These are phyloP conservation scores for Tupaia tana DNA, from an alignment of 2,113 vertebrate genomes.

Conservation along the genomic window DNA sequence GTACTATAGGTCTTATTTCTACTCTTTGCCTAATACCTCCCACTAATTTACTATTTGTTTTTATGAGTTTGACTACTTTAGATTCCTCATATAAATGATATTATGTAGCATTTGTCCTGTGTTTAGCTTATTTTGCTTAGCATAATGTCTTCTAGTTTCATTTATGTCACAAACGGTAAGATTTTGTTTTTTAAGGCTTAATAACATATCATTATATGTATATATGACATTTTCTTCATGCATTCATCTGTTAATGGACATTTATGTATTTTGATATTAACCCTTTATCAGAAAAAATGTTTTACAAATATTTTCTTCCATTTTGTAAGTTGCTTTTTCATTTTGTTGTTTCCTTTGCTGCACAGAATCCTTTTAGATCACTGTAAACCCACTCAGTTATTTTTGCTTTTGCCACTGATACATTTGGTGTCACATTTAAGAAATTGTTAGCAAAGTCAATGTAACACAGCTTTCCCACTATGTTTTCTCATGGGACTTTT, in stretches of 20 bases:
- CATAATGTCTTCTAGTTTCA: neutral
- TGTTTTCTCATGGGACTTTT: neutral
- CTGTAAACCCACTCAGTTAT: neutral
- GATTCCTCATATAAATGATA: neutral
- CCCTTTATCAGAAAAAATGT: neutral
- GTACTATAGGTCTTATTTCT: neutral
- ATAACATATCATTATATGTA: neutral
- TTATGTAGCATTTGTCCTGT: neutral
- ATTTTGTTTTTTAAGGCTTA: neutral
- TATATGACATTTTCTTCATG: neutral
- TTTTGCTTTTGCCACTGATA: neutral
- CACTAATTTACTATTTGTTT: neutral
- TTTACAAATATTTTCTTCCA: neutral
- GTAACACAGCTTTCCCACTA: neutral
- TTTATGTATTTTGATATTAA: neutral
- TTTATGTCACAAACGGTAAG: neutral
- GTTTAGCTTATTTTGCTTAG: neutral
- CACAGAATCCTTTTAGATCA: neutral
- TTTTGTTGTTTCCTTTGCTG: neutral
- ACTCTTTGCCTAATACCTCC: neutral
- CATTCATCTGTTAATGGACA: neutral
- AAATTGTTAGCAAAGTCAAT: neutral
- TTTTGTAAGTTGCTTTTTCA: neutral
- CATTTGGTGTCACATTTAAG: neutral
- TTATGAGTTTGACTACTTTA: neutral